Evolutionary conservation across 2,113 vertebrate genomes (phyloP).

Genomic region (Poeciliopsis occidentalis): DNA sequence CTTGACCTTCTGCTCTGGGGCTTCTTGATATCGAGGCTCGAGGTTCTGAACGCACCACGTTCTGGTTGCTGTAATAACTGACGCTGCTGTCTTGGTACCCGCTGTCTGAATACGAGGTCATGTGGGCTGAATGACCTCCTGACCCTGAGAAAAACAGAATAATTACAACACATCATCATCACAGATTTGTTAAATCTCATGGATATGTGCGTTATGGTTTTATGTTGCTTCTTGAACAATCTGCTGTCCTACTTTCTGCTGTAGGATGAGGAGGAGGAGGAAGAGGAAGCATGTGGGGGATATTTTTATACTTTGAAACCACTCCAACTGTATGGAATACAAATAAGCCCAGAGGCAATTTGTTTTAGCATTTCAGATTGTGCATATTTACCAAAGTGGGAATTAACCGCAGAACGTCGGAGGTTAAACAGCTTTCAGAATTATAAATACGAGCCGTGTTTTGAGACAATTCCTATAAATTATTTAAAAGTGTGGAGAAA

Average conservation of each 20-base stretch:
- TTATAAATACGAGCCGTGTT: no score
- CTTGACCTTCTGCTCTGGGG: conserved; percentile 91
- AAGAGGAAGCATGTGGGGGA: conserved; percentile 39
- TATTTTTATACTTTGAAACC: conserved; percentile 54
- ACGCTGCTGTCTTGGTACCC: conserved; percentile 95
- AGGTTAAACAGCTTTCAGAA: background rate
- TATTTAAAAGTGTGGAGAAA: background rate
- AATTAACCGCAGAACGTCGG: conserved; percentile 18
- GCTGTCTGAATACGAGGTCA: conserved; percentile 98
- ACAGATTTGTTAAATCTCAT: conserved; percentile 24
- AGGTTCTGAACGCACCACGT: conserved; percentile 79
- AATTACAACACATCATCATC: conserved; percentile 6
- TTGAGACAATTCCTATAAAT: background rate
- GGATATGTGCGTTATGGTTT: conserved; percentile 38
- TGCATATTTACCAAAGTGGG: conserved; percentile 9
- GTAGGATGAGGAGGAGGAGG: conserved; percentile 44
- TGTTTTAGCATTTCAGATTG: conserved; percentile 39
- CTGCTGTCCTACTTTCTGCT: conserved; percentile 63
- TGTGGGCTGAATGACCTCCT: conserved; percentile 92
- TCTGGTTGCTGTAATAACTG: conserved; percentile 92
- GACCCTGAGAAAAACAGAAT: conserved; percentile 81
- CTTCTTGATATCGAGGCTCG: conserved; percentile 84
- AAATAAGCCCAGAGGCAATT: conserved; percentile 52
- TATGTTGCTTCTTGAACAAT: conserved; percentile 35
- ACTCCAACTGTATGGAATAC: conserved; percentile 26